Evolutionary conservation across 2,797 vertebrate genomes (phyloP).

Genomic region (Paguma larvata): DNA sequence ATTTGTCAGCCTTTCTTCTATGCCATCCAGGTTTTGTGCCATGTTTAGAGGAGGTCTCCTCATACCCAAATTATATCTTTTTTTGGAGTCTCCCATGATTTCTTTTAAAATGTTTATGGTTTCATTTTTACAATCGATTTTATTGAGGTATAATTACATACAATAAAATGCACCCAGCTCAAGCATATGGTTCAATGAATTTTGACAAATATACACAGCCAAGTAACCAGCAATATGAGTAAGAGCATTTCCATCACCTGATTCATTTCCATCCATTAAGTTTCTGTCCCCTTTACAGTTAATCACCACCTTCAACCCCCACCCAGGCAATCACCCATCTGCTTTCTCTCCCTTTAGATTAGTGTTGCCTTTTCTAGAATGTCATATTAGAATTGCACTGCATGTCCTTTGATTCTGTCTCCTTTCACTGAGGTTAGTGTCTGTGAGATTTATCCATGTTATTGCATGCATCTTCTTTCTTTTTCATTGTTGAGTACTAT

Average conservation of each 20-base stretch:
- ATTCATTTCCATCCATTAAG: neutral
- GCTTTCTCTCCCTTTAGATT: neutral
- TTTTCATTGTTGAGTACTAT: neutral
- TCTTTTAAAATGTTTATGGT: neutral
- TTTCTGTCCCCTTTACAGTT: neutral
- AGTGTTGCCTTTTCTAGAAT: neutral
- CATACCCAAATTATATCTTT: neutral
- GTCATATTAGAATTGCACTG: neutral
- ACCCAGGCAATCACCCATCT: neutral
- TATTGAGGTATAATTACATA: neutral
- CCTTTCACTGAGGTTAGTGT: neutral
- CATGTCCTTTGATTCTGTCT: neutral
- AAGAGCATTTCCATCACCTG: neutral
- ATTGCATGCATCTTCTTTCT: neutral
- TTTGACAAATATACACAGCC: neutral
- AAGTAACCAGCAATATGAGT: neutral
- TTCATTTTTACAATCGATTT: slow-evolving; percentile 15
- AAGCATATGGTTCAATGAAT: neutral
- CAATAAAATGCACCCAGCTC: neutral
- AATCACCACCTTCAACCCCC: neutral
- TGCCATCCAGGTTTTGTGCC: neutral
- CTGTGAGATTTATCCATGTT: neutral
- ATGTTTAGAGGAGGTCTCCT: neutral
- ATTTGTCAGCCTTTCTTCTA: neutral
- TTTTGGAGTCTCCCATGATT: neutral